These are phyloP conservation scores for Ranitomeya imitator DNA, from an alignment of 2,113 vertebrate genomes.

Conservation along the genomic window DNA sequence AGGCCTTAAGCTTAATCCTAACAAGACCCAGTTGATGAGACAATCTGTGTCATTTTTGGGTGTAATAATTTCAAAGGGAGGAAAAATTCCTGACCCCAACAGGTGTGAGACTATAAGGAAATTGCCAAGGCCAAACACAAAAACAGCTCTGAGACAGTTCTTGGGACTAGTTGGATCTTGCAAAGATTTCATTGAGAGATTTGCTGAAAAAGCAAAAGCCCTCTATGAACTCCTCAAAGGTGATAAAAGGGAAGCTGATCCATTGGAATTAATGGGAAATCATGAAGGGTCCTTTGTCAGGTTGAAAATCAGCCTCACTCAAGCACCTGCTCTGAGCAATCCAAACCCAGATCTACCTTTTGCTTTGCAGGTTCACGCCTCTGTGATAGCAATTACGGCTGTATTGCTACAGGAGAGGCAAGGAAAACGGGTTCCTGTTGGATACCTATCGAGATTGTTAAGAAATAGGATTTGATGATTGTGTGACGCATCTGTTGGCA, in stretches of 20 bases:
- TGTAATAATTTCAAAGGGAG: background rate
- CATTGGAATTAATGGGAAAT: background rate
- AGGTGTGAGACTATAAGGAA: no score
- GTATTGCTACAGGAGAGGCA: background rate
- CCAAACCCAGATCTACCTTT: background rate
- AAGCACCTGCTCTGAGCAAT: background rate
- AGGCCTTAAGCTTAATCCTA: slow-evolving; percentile 4
- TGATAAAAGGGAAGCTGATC: background rate
- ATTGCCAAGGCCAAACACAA: background rate
- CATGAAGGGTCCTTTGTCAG: background rate
- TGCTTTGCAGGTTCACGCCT: background rate
- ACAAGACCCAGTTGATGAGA: background rate
- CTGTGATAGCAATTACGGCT: background rate
- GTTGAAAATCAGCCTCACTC: background rate
- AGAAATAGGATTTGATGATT: slow-evolving; percentile 6
- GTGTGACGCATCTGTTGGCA: background rate
- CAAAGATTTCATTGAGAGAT: background rate
- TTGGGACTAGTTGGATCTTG: background rate
- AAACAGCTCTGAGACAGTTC: background rate
- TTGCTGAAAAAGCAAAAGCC: slow-evolving; percentile 9
- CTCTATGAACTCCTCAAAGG: slow-evolving; percentile 13
- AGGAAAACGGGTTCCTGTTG: slow-evolving; percentile 3
- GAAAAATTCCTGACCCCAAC: background rate
- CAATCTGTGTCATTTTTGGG: background rate
- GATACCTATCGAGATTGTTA: background rate